These are phyloP conservation scores for Crenichthys baileyi DNA, from an alignment of 2,797 vertebrate species.

Conservation along the genomic window DNA sequence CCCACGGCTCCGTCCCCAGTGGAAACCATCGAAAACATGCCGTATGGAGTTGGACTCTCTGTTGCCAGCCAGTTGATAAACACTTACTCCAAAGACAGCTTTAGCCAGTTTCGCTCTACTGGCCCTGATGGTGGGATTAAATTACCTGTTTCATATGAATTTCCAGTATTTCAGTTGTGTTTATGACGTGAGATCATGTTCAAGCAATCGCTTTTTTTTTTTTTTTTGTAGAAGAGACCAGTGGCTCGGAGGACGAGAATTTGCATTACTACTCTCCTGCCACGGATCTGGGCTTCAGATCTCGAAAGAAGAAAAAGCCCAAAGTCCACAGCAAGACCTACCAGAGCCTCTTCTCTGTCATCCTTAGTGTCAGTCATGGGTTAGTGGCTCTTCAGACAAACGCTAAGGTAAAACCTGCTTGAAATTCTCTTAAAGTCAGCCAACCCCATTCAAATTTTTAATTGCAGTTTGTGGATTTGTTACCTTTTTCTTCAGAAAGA, in stretches of 20 bases:
- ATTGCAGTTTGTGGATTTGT: neutral
- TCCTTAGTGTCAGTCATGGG: constrained; percentile 90
- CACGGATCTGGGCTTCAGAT: constrained; percentile 86
- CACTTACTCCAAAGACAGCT: constrained; percentile 94
- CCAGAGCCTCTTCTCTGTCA: constrained; percentile 92
- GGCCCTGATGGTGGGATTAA: constrained; percentile 87
- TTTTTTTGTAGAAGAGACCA: constrained; percentile 88
- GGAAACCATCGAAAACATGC: constrained; percentile 95
- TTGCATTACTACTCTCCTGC: constrained; percentile 88
- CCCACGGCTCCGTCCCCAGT: constrained; percentile 98
- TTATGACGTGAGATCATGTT: neutral
- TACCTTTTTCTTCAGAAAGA: constrained; percentile 78
- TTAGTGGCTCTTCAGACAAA: constrained; percentile 89
- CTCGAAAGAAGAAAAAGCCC: constrained; percentile 90
- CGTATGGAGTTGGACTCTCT: constrained; percentile 93
- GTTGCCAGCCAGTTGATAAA: constrained; percentile 98
- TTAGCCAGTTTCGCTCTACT: constrained; percentile 91
- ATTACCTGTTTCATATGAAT: neutral
- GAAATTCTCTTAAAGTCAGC: neutral
- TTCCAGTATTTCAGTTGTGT: neutral
- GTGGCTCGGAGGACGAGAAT: constrained; percentile 95
- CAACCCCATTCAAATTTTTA: neutral
- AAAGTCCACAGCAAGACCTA: constrained; percentile 90
- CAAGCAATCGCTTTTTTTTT: neutral
- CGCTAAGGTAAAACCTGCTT: constrained; percentile 82